A percentile compares a stretch with the other conserved stretches of the same genome.
Evolutionary conservation across 92 coral and sea anemone species (phyloP).

Genomic region (Scolanthus callimorphus): DNA sequence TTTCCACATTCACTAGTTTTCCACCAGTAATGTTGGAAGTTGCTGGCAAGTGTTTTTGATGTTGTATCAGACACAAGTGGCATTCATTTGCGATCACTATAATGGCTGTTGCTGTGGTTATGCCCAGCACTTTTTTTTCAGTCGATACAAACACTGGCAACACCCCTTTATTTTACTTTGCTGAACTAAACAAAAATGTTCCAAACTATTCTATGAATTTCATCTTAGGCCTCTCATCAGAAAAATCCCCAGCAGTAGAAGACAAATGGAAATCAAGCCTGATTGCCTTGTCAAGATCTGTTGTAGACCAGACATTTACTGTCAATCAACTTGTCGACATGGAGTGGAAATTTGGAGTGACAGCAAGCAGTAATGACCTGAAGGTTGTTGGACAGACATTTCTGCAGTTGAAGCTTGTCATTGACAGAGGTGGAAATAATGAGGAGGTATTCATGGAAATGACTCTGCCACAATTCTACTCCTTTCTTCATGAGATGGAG

Average conservation of each 20-base stretch:
- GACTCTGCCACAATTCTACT: slow-evolving; percentile 96
- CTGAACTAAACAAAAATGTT: too few species aligned
- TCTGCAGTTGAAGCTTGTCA: slow-evolving; percentile 90
- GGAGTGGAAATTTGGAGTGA: slow-evolving; percentile 99
- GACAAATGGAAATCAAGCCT: slow-evolving; percentile 92
- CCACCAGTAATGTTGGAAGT: too few species aligned
- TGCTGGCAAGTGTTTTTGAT: too few species aligned
- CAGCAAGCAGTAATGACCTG: slow-evolving; percentile 92
- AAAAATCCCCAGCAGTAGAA: slow-evolving; percentile 65
- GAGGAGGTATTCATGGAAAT: slow-evolving; percentile 97
- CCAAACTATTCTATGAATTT: too few species aligned
- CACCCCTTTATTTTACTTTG: too few species aligned
- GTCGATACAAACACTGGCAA: too few species aligned
- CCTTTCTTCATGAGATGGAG: slow-evolving; percentile 98
- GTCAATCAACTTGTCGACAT: slow-evolving; percentile 94
- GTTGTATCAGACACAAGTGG: too few species aligned
- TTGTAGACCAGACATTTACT: slow-evolving; percentile 93
- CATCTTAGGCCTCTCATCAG: slow-evolving; percentile 91
- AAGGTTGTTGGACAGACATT: slow-evolving; percentile 97
- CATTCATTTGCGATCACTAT: too few species aligned
- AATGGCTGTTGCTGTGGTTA: too few species aligned
- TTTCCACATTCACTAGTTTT: too few species aligned
- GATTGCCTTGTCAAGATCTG: slow-evolving; percentile 88
- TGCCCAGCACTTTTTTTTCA: too few species aligned
- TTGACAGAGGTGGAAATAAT: slow-evolving; percentile 79